Evolutionary conservation across 2,888 invertebrate species (phyloP).

Genomic region (Nomada fucata): DNA sequence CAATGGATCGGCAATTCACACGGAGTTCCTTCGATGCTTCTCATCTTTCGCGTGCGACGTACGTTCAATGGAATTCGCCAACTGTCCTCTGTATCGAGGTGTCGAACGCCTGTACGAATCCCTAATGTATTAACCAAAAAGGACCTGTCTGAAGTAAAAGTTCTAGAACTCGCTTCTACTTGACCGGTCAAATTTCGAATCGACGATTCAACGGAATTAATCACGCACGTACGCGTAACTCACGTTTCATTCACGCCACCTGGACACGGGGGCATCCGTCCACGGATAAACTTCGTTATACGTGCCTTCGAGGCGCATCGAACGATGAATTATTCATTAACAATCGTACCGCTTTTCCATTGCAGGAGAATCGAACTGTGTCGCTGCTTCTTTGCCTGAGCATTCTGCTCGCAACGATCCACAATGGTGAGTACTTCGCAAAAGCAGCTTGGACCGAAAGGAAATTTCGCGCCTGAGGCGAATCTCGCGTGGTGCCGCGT

Average conservation of each 20-base stretch:
- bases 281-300: constrained; percentile 2
- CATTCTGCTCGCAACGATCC: constrained; percentile 74
- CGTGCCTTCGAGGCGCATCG: neutral
- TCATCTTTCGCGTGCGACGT: neutral
- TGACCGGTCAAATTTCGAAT: too few species aligned
- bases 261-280: constrained; percentile 9
- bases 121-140: neutral
- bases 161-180: neutral
- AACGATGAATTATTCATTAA: constrained; percentile 51
- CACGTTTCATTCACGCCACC: too few species aligned
- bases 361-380: constrained; percentile 78
- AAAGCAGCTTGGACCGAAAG: neutral
- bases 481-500: neutral
- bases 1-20: neutral
- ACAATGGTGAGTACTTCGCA: constrained; percentile 75
- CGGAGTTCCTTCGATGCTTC: neutral
- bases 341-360: constrained; percentile 45
- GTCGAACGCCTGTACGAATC: neutral
- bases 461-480: neutral
- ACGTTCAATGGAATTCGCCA: too few species aligned
- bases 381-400: constrained; percentile 77
- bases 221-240: neutral
- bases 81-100: neutral
- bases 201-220: neutral
- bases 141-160: constrained; percentile 3